Conservation (phyloP, 2,888 invertebrate genomes). For the Sinotaia quadrata region DNA sequence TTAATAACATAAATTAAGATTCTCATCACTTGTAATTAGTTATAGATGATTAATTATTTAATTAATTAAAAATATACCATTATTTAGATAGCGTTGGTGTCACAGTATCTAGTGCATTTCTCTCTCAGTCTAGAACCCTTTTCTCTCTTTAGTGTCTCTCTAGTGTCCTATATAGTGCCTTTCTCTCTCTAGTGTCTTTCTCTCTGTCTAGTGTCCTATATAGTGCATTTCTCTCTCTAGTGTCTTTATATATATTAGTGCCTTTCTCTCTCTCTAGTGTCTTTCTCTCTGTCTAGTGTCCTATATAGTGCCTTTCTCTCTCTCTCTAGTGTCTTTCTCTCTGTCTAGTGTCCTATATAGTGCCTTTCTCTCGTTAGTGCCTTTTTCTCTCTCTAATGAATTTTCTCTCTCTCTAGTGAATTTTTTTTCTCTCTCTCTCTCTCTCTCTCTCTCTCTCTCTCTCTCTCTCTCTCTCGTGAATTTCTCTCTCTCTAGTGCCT, state of each 20-base stretch:
- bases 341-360: neutral
- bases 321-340: neutral
- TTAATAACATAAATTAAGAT: no score
- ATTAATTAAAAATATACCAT: no score
- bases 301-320: neutral
- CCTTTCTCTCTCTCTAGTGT: constrained; percentile 1
- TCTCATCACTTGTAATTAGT: no score
- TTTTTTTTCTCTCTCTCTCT: constrained; percentile 3
- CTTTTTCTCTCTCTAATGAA: neutral
- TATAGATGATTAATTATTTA: no score
- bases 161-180: neutral
- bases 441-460: constrained; percentile 14
- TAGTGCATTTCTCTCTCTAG: no score
- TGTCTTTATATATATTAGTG: neutral
- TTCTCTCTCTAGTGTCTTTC: no score
- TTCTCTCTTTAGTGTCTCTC: neutral
- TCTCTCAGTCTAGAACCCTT: neutral
- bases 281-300: neutral
- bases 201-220: neutral
- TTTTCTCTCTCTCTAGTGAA: neutral
- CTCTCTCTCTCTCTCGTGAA: no score
- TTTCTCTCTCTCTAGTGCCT: neutral
- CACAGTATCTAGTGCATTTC: no score
- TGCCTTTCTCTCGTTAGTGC: neutral
- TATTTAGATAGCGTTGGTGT: no score